A percentile compares a stretch with the other conserved stretches of the same genome.
phyloP scores from a whole-genome alignment of 2,888 invertebrate species.

The Tetragonula carbonaria region DNA sequence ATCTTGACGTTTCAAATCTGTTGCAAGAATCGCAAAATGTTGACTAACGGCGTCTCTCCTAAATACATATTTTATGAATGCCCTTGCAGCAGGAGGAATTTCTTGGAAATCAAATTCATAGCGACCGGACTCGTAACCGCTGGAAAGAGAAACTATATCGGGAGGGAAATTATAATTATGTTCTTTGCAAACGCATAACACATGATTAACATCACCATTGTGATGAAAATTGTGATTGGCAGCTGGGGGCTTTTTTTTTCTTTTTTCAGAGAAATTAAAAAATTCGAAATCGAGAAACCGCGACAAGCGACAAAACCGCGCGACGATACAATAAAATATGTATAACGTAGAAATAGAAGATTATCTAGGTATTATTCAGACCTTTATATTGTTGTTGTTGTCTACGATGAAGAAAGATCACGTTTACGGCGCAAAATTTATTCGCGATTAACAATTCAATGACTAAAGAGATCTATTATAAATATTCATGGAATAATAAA shows the following conservation, averaged over 20 bases:
- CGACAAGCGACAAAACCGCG: no score
- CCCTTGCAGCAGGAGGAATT: background rate
- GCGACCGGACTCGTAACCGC: no score
- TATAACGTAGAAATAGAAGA: background rate
- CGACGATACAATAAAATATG: background rate
- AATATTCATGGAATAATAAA: slow-evolving; percentile 1
- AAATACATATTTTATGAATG: background rate
- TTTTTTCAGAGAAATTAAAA: background rate
- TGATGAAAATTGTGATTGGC: background rate
- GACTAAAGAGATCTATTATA: background rate
- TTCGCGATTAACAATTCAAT: background rate
- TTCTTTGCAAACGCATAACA: background rate
- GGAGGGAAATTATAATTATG: no score
- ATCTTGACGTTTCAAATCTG: background rate
- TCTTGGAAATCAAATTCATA: background rate
- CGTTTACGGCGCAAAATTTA: background rate
- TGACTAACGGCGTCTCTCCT: background rate
- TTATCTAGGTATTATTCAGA: background rate
- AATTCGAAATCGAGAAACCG: background rate
- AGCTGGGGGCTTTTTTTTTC: no score
- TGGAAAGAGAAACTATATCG: background rate
- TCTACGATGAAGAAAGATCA: no score
- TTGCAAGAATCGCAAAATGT: background rate
- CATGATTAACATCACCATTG: background rate
- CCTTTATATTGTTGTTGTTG: no score